Conservation (phyloP, 2,888 invertebrate genomes). For the Branchinecta sandiegonensis region DNA sequence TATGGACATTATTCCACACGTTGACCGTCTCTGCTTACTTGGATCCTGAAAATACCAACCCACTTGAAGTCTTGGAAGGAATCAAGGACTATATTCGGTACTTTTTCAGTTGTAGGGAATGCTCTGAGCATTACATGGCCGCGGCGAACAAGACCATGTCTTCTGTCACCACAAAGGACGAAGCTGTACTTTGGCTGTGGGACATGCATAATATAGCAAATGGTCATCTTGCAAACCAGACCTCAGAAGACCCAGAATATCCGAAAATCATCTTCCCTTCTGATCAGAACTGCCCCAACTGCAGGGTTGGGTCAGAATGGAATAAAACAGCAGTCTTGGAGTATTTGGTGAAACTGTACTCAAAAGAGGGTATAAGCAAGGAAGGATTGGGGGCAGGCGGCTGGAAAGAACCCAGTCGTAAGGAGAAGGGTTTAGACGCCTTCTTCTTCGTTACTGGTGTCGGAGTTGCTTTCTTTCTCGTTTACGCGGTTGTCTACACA, state of each 20-base stretch:
- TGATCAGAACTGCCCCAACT: slow-evolving; percentile 48
- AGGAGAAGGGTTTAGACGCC: no score
- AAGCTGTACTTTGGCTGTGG: slow-evolving; percentile 75
- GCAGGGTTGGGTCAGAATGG: slow-evolving; percentile 33
- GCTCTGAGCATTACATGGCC: slow-evolving; percentile 70
- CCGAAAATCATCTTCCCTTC: slow-evolving; percentile 82
- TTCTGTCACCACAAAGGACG: slow-evolving; percentile 24
- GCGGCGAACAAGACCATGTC: slow-evolving; percentile 55
- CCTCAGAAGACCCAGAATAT: slow-evolving; percentile 73
- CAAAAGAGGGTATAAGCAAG: slow-evolving; percentile 27
- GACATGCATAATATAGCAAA: slow-evolving; percentile 86
- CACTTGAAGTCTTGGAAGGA: slow-evolving; percentile 55
- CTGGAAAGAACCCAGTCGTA: no score
- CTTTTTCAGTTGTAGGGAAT: slow-evolving; percentile 88
- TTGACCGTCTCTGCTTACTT: slow-evolving; percentile 48
- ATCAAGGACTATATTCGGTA: slow-evolving; percentile 76
- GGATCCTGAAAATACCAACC: slow-evolving; percentile 31
- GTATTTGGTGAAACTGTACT: slow-evolving; percentile 46
- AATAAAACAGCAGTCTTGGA: slow-evolving; percentile 43
- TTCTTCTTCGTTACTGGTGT: no score
- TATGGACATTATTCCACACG: slow-evolving; percentile 93
- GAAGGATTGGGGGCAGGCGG: not conserved
- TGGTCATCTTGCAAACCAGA: slow-evolving; percentile 63
- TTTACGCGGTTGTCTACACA: no score
- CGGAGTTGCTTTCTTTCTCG: no score